Conservation (phyloP, 2,113 vertebrate genomes). For the Channa argus region DNA sequence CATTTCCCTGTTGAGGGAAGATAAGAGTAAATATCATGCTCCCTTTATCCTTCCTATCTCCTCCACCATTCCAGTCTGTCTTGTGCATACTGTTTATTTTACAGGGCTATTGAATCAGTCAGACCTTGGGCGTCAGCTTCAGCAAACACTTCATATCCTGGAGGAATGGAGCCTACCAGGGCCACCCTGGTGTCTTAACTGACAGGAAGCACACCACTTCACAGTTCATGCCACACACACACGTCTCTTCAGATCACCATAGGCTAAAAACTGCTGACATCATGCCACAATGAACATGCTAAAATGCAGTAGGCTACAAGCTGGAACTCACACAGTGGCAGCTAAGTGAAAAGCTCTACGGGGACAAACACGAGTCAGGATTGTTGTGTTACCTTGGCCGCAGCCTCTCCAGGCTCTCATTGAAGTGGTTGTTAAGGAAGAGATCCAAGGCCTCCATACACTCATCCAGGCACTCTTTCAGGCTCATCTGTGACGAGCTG, state of each 20-base stretch:
- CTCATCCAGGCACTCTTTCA: slow-evolving; percentile 81
- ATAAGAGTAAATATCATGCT: slow-evolving; percentile 49
- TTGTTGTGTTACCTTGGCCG: slow-evolving; percentile 77
- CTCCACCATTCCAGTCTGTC: background rate
- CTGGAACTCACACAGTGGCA: background rate
- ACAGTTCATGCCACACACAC: background rate
- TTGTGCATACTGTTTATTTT: slow-evolving; percentile 73
- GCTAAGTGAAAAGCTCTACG: background rate
- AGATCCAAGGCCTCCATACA: slow-evolving; percentile 87
- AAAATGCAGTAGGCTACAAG: background rate
- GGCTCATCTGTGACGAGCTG: slow-evolving; percentile 73
- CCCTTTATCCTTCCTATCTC: slow-evolving; percentile 27
- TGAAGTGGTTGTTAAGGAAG: slow-evolving; percentile 87
- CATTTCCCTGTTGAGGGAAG: slow-evolving; percentile 47
- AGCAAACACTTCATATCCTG: slow-evolving; percentile 86
- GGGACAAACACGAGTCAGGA: background rate
- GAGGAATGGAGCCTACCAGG: slow-evolving; percentile 52
- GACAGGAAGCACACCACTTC: slow-evolving; percentile 21
- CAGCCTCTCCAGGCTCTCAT: slow-evolving; percentile 83
- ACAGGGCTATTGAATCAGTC: slow-evolving; percentile 61
- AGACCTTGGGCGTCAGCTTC: slow-evolving; percentile 80
- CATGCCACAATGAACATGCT: background rate
- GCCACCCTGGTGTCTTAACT: slow-evolving; percentile 38
- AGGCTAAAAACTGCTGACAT: slow-evolving; percentile 37
- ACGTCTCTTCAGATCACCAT: background rate